Evolutionary conservation across 2,888 invertebrate genomes (phyloP).

Genomic region (Drosophila picticornis): DNA sequence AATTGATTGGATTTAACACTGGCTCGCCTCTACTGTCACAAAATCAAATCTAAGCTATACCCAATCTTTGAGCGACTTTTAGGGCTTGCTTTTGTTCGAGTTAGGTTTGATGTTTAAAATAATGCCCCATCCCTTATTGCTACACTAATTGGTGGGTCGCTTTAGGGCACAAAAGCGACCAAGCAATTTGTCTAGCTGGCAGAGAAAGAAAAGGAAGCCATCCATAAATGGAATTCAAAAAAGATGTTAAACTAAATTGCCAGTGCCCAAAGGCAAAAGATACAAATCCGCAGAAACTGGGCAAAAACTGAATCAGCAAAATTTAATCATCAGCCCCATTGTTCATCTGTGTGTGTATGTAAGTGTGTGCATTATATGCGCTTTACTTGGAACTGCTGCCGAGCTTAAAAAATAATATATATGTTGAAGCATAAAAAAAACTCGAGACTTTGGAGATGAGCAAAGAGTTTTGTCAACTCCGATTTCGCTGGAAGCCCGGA

Average conservation of each 20-base stretch:
- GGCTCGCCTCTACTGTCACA: neutral
- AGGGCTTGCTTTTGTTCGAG: neutral
- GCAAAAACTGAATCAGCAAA: slow-evolving; percentile 68
- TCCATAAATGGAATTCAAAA: slow-evolving; percentile 36
- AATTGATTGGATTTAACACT: neutral
- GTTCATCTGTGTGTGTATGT: slow-evolving; percentile 9
- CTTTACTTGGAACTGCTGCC: slow-evolving; percentile 56
- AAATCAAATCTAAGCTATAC: neutral
- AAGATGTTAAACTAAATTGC: slow-evolving; percentile 27
- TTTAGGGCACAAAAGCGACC: slow-evolving; percentile 13
- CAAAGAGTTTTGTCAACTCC: slow-evolving; percentile 42
- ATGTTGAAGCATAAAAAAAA: neutral
- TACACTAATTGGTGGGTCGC: slow-evolving; percentile 16
- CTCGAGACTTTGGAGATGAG: slow-evolving; percentile 12
- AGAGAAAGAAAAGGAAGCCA: slow-evolving; percentile 16
- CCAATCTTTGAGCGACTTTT: neutral
- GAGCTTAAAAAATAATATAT: slow-evolving; percentile 50
- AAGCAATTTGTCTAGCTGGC: slow-evolving; percentile 42
- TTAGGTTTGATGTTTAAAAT: slow-evolving; percentile 4
- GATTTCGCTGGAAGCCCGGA: slow-evolving; percentile 50
- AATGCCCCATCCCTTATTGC: slow-evolving; percentile 13
- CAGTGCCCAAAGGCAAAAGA: slow-evolving; percentile 10
- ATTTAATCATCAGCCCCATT: slow-evolving; percentile 69
- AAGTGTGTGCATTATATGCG: slow-evolving; percentile 46
- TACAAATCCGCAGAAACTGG: slow-evolving; percentile 34